These are phyloP conservation scores for Pipra filicauda DNA, from an alignment of 2,113 vertebrate species.

Conservation along the genomic window DNA sequence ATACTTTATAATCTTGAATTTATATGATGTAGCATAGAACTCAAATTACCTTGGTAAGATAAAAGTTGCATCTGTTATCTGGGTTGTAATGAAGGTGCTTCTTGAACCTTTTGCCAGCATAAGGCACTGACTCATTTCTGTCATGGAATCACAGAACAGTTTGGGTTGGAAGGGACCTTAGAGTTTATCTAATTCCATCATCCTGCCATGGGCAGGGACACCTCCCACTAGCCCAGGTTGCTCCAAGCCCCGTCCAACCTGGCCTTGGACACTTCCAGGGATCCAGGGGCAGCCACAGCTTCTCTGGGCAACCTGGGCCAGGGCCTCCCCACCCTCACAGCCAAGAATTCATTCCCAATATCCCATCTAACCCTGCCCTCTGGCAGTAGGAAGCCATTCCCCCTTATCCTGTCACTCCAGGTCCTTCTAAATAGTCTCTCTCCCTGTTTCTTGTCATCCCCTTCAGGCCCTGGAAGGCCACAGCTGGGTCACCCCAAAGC, in stretches of 20 bases:
- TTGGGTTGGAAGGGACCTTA: neutral
- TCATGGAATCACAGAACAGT: neutral
- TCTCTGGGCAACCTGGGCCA: neutral
- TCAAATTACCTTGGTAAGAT: neutral
- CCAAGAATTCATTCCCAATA: neutral
- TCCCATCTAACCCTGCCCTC: rapidly evolving
- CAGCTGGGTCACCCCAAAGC: neutral
- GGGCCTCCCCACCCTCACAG: neutral
- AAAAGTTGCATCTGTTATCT: neutral
- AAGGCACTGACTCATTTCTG: neutral
- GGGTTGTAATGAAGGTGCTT: neutral
- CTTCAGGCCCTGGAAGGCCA: neutral
- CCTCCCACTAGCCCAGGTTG: rapidly evolving
- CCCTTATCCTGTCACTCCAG: rapidly evolving
- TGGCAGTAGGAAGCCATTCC: neutral
- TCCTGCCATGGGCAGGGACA: neutral
- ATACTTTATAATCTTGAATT: neutral
- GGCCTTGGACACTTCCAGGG: neutral
- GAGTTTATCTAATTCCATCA: rapidly evolving
- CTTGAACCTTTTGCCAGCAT: neutral
- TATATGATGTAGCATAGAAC: neutral
- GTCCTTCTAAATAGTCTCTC: neutral
- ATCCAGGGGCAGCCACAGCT: neutral
- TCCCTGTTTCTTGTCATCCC: rapidly evolving
- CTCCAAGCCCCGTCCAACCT: neutral